Conservation (phyloP, 2,888 invertebrate genomes). For the Apotomis capreana region DNA sequence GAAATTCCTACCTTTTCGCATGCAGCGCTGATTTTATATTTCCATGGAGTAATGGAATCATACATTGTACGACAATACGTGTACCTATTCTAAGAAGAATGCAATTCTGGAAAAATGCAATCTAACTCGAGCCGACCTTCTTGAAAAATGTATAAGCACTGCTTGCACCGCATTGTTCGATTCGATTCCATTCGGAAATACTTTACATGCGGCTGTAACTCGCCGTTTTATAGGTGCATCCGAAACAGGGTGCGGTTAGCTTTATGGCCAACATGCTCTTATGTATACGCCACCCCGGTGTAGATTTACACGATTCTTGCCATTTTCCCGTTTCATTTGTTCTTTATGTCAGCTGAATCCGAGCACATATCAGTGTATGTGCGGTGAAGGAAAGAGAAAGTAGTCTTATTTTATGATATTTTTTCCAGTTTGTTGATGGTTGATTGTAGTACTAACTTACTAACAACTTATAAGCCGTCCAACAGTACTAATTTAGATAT, state of each 20-base stretch:
- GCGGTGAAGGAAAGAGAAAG: too few relatives aligned
- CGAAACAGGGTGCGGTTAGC: conserved; percentile 50
- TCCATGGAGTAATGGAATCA: conserved; percentile 30
- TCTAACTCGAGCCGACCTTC: conserved; percentile 52
- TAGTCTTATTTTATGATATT: too few relatives aligned
- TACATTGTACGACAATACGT: conserved; percentile 40
- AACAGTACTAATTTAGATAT: neutral
- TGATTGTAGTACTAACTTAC: too few relatives aligned
- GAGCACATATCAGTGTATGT: neutral
- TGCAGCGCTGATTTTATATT: conserved; percentile 23
- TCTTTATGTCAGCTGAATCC: neutral
- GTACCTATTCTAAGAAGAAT: conserved; percentile 49
- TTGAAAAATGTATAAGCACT: conserved; percentile 64
- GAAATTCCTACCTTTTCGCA: conserved; percentile 10
- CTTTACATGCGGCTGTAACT: conserved; percentile 58
- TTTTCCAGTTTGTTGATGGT: too few relatives aligned
- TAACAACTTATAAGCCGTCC: too few relatives aligned
- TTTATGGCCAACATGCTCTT: conserved; percentile 21
- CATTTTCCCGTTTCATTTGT: neutral
- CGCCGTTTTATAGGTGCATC: conserved; percentile 57
- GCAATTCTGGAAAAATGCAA: conserved; percentile 61
- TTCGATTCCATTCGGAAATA: conserved; percentile 53
- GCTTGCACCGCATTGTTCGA: conserved; percentile 56
- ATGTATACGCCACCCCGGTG: neutral
- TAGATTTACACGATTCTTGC: neutral